Percentiles rank a stretch among this genome's conserved stretches.
These are phyloP conservation scores for Anarrhichthys ocellatus DNA, from an alignment of 2,113 vertebrate species.

Conservation along the genomic window DNA sequence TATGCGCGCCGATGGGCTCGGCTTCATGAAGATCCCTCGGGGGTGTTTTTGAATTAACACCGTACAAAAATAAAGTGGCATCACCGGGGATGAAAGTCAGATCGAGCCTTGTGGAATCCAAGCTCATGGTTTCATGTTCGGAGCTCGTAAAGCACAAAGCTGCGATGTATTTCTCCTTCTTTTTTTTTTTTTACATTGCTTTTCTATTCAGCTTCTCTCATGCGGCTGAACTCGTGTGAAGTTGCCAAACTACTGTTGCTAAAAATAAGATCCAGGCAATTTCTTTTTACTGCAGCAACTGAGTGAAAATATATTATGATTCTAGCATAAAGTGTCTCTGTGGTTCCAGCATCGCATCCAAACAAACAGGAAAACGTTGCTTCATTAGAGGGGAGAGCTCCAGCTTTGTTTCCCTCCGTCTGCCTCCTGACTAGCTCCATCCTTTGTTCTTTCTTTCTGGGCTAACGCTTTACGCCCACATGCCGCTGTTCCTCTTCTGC, in stretches of 20 bases:
- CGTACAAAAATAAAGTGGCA: slow-evolving; percentile 54
- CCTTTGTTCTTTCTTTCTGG: not conserved
- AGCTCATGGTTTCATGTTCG: slow-evolving; percentile 18
- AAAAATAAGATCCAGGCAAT: slow-evolving; percentile 37
- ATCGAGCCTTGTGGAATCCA: not conserved
- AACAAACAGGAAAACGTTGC: slow-evolving; percentile 20
- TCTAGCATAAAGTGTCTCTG: slow-evolving; percentile 27
- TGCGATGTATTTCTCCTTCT: not conserved
- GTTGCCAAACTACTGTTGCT: slow-evolving; percentile 17
- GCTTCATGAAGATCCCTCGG: slow-evolving; percentile 10
- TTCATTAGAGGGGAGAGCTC: not conserved
- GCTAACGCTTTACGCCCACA: not conserved
- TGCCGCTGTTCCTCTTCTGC: slow-evolving; percentile 10
- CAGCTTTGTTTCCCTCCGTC: not conserved
- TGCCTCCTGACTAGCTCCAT: slow-evolving; percentile 1
- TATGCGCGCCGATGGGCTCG: not conserved
- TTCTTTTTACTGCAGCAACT: slow-evolving; percentile 24
- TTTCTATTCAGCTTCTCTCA: slow-evolving; percentile 41
- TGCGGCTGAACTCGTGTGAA: slow-evolving; percentile 47
- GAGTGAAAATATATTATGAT: slow-evolving; percentile 36
- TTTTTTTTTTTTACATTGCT: not conserved
- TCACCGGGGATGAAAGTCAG: slow-evolving; percentile 24
- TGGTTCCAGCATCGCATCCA: slow-evolving; percentile 34
- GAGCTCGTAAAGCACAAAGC: slow-evolving; percentile 25
- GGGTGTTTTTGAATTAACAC: slow-evolving; percentile 6